Evolutionary conservation across 2,888 invertebrate species (phyloP), one percentile per base, ranked within the genome.

Genomic region (Drosophila rubida): DNA sequence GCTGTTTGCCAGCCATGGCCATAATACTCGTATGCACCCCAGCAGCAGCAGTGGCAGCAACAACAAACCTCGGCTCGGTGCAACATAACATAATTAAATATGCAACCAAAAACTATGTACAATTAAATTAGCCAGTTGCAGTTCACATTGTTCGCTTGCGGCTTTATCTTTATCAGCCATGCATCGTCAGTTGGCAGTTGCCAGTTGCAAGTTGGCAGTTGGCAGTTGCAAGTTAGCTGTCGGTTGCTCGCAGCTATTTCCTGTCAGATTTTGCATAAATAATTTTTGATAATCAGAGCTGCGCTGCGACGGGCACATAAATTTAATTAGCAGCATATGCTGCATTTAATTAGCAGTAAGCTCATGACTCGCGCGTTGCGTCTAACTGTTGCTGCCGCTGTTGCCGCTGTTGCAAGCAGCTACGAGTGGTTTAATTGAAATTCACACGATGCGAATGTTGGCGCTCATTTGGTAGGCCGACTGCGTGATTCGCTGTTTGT

Each of bases 391-490:
- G 59, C 61, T 59, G 55, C 23, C 30, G 42, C 30, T n/a, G 32
- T 14, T 16, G 55, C 32, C 4, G 32, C n/a, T 6, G n/a, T 50
- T 45, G 57, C 57, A 55, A 25, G 46, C 39, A 37, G 42, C 61
- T 11, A n/a, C n/a, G n/a, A 14, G 50, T 48, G 54, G 35, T 78
- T 83, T 89, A 88, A 89, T 89, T 89, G 89, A 90, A 90, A 90
- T 90, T 90, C 90, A 89, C 89, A 89, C 88, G 86, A 79, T 88
- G 89, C 84, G 82, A 75, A 75, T 60, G 66, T 49, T 67, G 78
- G 55, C 39, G 45, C 87, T 87, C 85, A 81, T 80, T 81, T 84
- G 58, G 85, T 86, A 84, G 68, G 85, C 87, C 70, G 54, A 76
- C 80, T 85, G 82, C 80, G 83, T 84, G 71, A 64, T 58, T 71